Conservation (phyloP, 2,113 vertebrate genomes). For the Nanger granti region DNA sequence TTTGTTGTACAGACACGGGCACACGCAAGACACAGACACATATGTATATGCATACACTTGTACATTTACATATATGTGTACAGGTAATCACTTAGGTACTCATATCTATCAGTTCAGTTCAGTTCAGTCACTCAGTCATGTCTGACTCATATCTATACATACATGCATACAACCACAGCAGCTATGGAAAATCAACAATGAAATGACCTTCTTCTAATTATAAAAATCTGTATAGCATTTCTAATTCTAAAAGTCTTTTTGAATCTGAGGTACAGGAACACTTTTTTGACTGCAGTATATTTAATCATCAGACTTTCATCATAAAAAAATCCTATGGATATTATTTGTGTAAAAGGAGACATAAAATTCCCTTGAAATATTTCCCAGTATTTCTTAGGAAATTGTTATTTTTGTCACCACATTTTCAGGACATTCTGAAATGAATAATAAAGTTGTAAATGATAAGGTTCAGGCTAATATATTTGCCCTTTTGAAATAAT, state of each 20-base stretch:
- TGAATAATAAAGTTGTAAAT: background rate
- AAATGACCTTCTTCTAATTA: background rate
- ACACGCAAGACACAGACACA: background rate
- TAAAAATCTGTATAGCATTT: background rate
- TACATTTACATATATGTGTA: background rate
- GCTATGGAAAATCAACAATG: background rate
- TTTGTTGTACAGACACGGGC: background rate
- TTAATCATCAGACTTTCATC: background rate
- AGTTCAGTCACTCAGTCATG: no score
- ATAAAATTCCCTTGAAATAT: background rate
- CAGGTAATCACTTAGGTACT: background rate
- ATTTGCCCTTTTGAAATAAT: background rate
- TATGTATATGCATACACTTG: background rate
- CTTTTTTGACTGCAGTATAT: background rate
- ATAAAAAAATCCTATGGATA: background rate
- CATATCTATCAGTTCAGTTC: background rate
- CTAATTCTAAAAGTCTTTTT: background rate
- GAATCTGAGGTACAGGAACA: background rate
- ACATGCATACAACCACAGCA: background rate
- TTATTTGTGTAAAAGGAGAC: background rate
- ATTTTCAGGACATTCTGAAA: background rate
- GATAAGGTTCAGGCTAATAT: background rate
- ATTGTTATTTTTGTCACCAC: background rate
- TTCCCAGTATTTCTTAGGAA: background rate
- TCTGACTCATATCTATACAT: background rate